A percentile compares a stretch with the other conserved stretches of the same genome.
Evolutionary conservation across 2,888 invertebrate genomes (phyloP).

Genomic region (Melitaea athalia): DNA sequence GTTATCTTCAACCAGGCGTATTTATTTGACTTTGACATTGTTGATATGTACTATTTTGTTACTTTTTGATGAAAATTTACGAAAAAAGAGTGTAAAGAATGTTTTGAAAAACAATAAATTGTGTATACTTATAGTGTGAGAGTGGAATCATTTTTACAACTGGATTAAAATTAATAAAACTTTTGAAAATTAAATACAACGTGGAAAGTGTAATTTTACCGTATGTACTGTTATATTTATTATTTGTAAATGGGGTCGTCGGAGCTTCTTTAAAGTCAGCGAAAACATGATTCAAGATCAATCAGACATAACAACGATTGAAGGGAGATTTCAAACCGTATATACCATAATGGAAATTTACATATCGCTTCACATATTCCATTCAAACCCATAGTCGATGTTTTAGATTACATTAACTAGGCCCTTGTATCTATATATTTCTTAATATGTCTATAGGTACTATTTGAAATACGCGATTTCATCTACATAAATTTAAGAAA

Average conservation of each 20-base stretch:
- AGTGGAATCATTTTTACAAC: no score
- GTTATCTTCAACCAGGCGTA: no score
- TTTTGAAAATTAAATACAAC: no score
- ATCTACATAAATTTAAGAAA: no score
- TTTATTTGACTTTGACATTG: no score
- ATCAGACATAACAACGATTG: conserved; percentile 35
- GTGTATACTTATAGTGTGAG: no score
- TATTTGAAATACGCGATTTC: no score
- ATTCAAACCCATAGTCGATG: conserved; percentile 38
- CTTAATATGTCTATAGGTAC: background rate
- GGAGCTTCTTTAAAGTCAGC: conserved; percentile 36
- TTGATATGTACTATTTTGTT: no score
- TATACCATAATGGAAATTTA: conserved; percentile 34
- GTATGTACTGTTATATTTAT: background rate
- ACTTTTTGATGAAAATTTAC: no score
- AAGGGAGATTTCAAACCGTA: conserved; percentile 26
- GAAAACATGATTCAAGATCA: conserved; percentile 43
- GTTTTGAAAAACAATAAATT: no score
- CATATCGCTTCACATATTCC: conserved; percentile 34
- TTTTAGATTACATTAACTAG: conserved; percentile 27
- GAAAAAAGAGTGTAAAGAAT: no score
- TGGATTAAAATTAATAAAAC: no score
- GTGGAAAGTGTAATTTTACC: background rate
- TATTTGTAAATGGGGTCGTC: conserved; percentile 15
- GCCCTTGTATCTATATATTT: background rate